Percentiles rank a stretch among this genome's conserved stretches.
Evolutionary conservation across 2,113 vertebrate genomes (phyloP).

Genomic region (Nymphicus hollandicus): DNA sequence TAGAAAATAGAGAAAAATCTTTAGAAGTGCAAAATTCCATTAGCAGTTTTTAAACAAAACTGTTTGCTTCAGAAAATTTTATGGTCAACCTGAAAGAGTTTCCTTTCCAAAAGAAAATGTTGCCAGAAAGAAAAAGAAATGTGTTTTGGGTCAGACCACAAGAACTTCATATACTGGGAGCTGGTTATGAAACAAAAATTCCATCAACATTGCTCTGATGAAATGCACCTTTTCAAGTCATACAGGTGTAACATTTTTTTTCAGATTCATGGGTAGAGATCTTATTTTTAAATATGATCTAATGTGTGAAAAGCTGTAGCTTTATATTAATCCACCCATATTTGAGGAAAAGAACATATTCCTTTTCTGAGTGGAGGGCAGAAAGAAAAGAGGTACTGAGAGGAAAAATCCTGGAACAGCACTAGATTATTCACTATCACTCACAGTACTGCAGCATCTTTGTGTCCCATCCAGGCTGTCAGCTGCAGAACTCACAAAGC

Average conservation of each 20-base stretch:
- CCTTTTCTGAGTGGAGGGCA: background rate
- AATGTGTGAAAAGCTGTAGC: background rate
- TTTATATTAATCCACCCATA: background rate
- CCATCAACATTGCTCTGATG: background rate
- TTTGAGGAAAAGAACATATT: background rate
- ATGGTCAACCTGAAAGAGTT: background rate
- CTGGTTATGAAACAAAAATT: background rate
- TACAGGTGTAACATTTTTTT: background rate
- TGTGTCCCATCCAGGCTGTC: background rate
- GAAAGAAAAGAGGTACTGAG: background rate
- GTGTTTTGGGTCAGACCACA: background rate
- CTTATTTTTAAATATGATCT: background rate
- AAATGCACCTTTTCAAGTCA: background rate
- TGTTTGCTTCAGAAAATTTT: constrained; percentile 1
- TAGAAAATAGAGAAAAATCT: background rate
- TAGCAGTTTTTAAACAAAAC: background rate
- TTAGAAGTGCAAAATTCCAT: background rate
- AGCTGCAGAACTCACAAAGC: background rate
- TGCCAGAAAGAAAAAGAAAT: background rate
- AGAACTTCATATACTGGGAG: background rate
- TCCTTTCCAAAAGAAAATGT: background rate
- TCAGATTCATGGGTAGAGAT: background rate
- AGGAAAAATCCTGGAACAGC: background rate
- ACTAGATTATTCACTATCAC: background rate
- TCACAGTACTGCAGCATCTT: background rate